Conservation (phyloP, 2,113 vertebrate genomes). For the Rhinopomastus cyanomelas region DNA sequence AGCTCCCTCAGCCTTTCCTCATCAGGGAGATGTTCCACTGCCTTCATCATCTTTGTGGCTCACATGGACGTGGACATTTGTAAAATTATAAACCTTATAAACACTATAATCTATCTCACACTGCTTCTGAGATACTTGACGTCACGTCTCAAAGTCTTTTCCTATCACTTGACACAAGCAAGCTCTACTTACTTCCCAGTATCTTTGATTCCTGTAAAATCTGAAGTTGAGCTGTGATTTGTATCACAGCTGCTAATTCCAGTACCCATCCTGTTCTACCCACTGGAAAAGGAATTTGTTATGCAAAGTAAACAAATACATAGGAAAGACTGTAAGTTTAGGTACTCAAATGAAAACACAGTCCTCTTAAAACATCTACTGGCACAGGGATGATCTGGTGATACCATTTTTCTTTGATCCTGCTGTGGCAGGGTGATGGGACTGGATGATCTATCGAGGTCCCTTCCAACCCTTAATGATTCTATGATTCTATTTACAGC, state of each 20-base stretch:
- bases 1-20: too few species aligned
- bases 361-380: neutral
- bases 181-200: neutral
- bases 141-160: neutral
- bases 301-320: neutral
- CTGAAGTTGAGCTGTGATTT: neutral
- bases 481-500: too few species aligned
- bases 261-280: neutral
- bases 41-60: too few species aligned
- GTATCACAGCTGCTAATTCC: neutral
- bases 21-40: too few species aligned
- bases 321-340: neutral
- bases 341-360: neutral
- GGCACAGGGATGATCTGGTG: neutral
- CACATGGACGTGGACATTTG: neutral
- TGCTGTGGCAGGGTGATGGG: too few species aligned
- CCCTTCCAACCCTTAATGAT: too few species aligned
- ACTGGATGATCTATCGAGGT: too few species aligned
- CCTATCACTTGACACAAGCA: neutral
- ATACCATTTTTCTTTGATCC: neutral
- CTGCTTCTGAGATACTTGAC: neutral
- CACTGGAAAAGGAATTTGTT: neutral
- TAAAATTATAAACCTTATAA: neutral
- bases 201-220: neutral
- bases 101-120: neutral